These are phyloP conservation scores for Orthosia cruda DNA, from an alignment of 2,888 invertebrate genomes.

Conservation along the genomic window DNA sequence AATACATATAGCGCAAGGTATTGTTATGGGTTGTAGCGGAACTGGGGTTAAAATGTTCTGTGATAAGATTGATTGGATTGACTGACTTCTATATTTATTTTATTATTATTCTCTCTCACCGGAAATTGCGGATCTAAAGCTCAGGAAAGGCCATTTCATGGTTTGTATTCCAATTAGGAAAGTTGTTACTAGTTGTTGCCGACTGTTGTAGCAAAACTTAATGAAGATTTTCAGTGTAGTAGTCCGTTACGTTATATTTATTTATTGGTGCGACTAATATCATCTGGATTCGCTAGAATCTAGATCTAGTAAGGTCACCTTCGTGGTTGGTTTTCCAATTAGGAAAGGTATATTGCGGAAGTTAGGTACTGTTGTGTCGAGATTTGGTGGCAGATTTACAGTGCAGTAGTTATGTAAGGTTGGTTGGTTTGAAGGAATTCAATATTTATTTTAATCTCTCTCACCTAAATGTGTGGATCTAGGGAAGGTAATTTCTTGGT, in stretches of 20 bases:
- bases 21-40: too few relatives aligned
- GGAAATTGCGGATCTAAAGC: not conserved
- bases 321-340: too few relatives aligned
- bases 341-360: too few relatives aligned
- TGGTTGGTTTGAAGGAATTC: not conserved
- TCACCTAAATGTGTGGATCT: not conserved
- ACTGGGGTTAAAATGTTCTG: too few relatives aligned
- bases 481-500: not conserved
- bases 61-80: not conserved
- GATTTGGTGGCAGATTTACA: not conserved
- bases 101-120: conserved; percentile 32
- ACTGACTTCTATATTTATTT: conserved; percentile 44
- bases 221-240: not conserved
- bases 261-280: too few relatives aligned
- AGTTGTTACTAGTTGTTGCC: not conserved
- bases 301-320: too few relatives aligned
- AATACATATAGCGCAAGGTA: too few relatives aligned
- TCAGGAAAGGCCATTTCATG: conserved; percentile 25
- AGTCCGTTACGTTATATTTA: not conserved
- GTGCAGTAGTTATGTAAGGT: not conserved
- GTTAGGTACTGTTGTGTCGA: too few relatives aligned
- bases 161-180: not conserved
- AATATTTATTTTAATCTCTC: not conserved
- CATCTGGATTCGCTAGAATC: too few relatives aligned
- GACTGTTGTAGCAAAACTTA: not conserved